phyloP scores from a whole-genome alignment of 2,797 vertebrate species.

The Trachurus trachurus region DNA sequence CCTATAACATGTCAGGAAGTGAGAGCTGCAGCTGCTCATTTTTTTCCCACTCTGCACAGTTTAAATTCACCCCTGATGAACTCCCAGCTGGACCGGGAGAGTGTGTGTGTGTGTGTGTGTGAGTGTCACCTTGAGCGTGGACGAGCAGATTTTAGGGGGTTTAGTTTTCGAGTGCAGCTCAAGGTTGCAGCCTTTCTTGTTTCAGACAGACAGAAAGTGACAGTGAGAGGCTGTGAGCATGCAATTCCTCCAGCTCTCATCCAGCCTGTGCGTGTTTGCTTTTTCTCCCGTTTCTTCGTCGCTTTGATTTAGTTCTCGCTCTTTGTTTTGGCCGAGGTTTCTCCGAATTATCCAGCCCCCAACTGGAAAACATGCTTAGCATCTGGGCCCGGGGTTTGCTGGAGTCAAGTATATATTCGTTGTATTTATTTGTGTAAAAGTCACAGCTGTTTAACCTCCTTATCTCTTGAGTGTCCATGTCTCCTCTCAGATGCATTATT shows the following conservation, averaged over 20 bases:
- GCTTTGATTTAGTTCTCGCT: conserved; percentile 60
- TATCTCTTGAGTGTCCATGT: conserved; percentile 44
- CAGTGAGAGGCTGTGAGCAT: conserved; percentile 41
- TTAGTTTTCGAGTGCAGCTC: conserved; percentile 40
- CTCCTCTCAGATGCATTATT: conserved; percentile 56
- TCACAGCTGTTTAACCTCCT: conserved; percentile 67
- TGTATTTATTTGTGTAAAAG: conserved; percentile 74
- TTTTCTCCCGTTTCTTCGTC: conserved; percentile 49
- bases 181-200: conserved; percentile 52
- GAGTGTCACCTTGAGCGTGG: conserved; percentile 37
- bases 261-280: conserved; percentile 53
- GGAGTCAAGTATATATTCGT: conserved; percentile 56
- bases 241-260: conserved; percentile 59
- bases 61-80: conserved; percentile 56
- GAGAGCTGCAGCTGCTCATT: conserved; percentile 63
- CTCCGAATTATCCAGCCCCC: conserved; percentile 63
- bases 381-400: conserved; percentile 69
- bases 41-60: conserved; percentile 39
- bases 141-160: conserved; percentile 9
- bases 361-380: conserved; percentile 78
- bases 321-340: conserved; percentile 71
- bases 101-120: conserved; percentile 9
- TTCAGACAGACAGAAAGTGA: conserved; percentile 41
- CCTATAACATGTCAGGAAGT: conserved; percentile 49
- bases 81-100: conserved; percentile 36